These are phyloP conservation scores for Epizoanthus stellaris DNA, from an alignment of 92 coral and sea anemone genomes.

Conservation along the genomic window DNA sequence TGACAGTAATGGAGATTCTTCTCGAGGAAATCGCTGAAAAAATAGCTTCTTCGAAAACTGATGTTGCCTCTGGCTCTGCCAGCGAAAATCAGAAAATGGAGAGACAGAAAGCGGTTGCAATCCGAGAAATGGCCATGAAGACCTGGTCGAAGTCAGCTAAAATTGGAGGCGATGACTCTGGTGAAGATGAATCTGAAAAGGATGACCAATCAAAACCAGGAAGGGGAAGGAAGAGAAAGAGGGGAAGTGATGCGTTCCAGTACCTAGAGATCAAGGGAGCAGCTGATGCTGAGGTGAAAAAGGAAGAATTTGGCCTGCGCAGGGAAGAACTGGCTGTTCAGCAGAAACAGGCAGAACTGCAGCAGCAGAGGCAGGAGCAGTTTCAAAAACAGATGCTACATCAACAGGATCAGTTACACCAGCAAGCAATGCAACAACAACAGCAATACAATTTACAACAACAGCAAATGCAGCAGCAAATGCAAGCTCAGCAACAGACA, in stretches of 20 bases:
- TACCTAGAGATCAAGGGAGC: slow-evolving; percentile 46
- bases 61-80: slow-evolving; percentile 20
- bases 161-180: slow-evolving; percentile 16
- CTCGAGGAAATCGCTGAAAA: slow-evolving; percentile 32
- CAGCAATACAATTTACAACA: slow-evolving; percentile 46
- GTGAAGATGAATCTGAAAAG: slow-evolving; percentile 7
- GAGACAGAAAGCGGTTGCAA: slow-evolving; percentile 25
- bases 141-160: slow-evolving; percentile 30
- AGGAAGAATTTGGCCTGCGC: slow-evolving; percentile 46
- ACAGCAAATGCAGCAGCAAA: slow-evolving; percentile 38
- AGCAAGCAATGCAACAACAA: slow-evolving; percentile 33
- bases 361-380: slow-evolving; percentile 45
- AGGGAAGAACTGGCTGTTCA: slow-evolving; percentile 34
- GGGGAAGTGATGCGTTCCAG: slow-evolving; percentile 37
- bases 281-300: slow-evolving; percentile 42
- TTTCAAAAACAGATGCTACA: slow-evolving; percentile 40
- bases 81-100: slow-evolving; percentile 35
- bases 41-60: slow-evolving; percentile 24
- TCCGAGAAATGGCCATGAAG: slow-evolving; percentile 40
- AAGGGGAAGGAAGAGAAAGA: slow-evolving; percentile 41
- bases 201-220: neutral
- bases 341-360: slow-evolving; percentile 3
- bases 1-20: neutral
- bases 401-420: slow-evolving; percentile 55
- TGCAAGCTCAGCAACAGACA: slow-evolving; percentile 27